Conservation (phyloP, 1,140 invertebrate genomes). For the Saccostrea glomerata region DNA sequence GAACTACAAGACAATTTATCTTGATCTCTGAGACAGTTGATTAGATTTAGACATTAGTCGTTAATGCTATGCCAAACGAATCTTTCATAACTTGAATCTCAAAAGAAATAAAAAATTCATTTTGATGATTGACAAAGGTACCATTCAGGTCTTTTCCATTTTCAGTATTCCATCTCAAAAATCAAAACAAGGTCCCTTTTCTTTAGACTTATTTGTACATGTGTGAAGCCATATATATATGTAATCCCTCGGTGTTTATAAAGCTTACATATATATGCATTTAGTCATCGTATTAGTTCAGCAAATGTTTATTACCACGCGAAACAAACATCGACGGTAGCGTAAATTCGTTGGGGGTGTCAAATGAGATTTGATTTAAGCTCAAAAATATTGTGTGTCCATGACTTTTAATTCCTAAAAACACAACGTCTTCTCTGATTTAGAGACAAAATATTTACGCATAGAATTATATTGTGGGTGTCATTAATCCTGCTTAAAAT, state of each 20-base stretch:
- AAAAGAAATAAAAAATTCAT: no score
- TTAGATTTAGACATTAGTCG: no score
- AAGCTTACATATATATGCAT: not conserved
- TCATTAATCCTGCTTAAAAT: not conserved
- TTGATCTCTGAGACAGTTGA: no score
- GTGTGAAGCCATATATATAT: no score
- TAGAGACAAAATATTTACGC: not conserved
- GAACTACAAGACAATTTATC: no score
- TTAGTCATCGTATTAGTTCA: not conserved
- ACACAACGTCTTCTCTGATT: not conserved
- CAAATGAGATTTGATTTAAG: not conserved
- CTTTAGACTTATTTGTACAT: no score
- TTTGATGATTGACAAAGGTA: not conserved
- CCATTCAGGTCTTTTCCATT: not conserved
- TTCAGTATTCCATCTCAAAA: no score
- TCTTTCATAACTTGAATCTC: no score
- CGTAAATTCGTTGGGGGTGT: not conserved
- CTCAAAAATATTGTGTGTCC: not conserved
- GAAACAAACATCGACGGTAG: not conserved
- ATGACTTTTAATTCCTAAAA: constrained; percentile 5
- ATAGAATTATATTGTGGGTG: not conserved
- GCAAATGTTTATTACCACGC: not conserved
- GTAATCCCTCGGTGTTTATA: not conserved
- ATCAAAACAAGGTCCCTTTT: no score
- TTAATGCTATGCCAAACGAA: no score